Evolutionary conservation across 2,113 vertebrate genomes (phyloP).

Genomic region (Isichthys henryi): DNA sequence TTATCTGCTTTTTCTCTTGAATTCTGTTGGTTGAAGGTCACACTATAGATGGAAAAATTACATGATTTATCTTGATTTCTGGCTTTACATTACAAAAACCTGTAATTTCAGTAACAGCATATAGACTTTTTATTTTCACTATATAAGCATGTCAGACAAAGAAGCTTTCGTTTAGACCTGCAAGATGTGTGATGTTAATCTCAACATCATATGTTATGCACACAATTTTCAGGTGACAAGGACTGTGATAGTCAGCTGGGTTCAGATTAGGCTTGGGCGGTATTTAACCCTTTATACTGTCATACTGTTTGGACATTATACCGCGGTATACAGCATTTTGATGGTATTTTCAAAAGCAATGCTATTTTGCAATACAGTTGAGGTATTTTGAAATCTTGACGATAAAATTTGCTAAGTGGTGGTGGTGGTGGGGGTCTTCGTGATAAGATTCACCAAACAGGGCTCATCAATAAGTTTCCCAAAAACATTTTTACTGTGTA

Average conservation of each 20-base stretch:
- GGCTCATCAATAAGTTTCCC: not conserved
- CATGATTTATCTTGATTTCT: not conserved
- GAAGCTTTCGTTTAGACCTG: not conserved
- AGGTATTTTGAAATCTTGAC: not conserved
- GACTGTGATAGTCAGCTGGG: not conserved
- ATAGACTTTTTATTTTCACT: not conserved
- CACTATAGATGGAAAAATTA: not conserved
- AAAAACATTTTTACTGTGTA: not conserved
- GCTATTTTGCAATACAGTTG: not conserved
- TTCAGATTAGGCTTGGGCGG: not conserved
- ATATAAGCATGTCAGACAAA: not conserved
- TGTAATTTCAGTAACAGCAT: not conserved
- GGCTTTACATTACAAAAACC: not conserved
- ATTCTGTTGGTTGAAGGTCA: not conserved
- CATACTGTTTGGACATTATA: not conserved
- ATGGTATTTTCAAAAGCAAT: not conserved
- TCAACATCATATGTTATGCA: not conserved
- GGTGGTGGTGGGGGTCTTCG: not conserved
- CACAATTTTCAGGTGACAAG: not conserved
- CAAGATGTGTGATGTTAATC: not conserved
- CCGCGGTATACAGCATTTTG: not conserved
- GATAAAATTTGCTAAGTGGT: not conserved
- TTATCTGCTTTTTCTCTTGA: not conserved
- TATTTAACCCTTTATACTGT: not conserved
- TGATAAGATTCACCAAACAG: not conserved